phyloP scores from a whole-genome alignment of 2,797 vertebrate genomes.

The Threskiornis aethiopicus region DNA sequence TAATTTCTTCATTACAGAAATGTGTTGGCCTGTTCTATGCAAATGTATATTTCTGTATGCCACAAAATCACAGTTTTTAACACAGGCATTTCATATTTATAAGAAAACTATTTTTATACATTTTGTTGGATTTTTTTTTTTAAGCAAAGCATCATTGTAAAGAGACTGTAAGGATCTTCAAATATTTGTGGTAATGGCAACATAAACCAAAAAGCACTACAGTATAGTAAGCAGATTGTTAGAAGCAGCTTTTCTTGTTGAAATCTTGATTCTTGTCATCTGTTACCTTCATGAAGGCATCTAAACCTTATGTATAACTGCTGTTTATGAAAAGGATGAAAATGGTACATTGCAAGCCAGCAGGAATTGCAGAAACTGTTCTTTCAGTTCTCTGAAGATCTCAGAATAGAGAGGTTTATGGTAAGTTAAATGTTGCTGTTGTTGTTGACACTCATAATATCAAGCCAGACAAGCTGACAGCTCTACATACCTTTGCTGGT shows the following conservation, averaged over 20 bases:
- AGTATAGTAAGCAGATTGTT: neutral
- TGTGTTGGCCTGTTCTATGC: neutral
- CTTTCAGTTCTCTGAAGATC: neutral
- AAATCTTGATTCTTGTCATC: neutral
- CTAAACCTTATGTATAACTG: neutral
- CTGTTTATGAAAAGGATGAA: neutral
- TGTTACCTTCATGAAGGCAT: neutral
- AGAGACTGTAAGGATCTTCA: neutral
- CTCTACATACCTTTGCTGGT: neutral
- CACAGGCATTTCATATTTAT: neutral
- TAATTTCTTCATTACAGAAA: neutral
- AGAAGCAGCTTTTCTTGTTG: neutral
- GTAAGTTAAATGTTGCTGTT: neutral
- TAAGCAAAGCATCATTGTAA: neutral
- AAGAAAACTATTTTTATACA: neutral
- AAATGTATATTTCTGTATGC: neutral
- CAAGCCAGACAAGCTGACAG: neutral
- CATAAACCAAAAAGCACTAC: neutral
- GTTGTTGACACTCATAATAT: neutral
- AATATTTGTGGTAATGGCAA: neutral
- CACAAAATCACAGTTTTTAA: neutral
- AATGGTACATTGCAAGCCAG: neutral
- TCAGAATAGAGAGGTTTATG: neutral
- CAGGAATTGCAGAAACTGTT: neutral
- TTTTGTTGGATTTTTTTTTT: neutral